phyloP scores from a whole-genome alignment of 2,797 vertebrate genomes.

The Prunella strophiata region DNA sequence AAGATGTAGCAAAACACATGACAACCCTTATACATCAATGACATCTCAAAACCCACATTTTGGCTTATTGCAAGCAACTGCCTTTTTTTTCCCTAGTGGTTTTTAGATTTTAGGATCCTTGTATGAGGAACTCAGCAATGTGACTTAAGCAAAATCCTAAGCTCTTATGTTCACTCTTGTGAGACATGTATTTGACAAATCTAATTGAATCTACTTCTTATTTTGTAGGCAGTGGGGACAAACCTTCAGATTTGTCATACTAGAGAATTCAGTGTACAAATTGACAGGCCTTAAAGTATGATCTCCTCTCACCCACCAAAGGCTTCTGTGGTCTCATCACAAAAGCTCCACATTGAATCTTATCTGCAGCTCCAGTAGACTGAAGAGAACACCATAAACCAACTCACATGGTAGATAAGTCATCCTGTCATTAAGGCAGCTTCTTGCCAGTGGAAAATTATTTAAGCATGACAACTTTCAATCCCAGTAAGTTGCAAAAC shows the following conservation, averaged over 20 bases:
- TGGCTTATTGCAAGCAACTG: neutral
- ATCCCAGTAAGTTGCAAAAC: neutral
- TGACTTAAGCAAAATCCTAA: neutral
- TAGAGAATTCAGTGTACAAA: neutral
- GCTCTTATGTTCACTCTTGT: neutral
- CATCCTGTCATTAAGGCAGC: neutral
- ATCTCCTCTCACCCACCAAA: neutral
- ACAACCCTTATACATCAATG: neutral
- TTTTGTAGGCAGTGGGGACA: neutral
- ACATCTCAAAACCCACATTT: neutral
- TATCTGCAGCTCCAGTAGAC: neutral
- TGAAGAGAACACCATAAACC: neutral
- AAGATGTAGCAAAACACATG: neutral
- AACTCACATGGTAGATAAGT: neutral
- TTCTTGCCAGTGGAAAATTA: neutral
- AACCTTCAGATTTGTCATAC: neutral
- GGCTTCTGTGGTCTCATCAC: neutral
- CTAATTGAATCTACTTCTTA: neutral
- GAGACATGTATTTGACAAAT: neutral
- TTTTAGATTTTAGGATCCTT: neutral
- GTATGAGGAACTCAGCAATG: neutral
- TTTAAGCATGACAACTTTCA: neutral
- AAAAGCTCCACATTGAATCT: neutral
- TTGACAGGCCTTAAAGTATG: neutral
- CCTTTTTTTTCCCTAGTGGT: fast-evolving